phyloP scores from a whole-genome alignment of 2,888 invertebrate species.

The Hirtodrosophila cameraria region DNA sequence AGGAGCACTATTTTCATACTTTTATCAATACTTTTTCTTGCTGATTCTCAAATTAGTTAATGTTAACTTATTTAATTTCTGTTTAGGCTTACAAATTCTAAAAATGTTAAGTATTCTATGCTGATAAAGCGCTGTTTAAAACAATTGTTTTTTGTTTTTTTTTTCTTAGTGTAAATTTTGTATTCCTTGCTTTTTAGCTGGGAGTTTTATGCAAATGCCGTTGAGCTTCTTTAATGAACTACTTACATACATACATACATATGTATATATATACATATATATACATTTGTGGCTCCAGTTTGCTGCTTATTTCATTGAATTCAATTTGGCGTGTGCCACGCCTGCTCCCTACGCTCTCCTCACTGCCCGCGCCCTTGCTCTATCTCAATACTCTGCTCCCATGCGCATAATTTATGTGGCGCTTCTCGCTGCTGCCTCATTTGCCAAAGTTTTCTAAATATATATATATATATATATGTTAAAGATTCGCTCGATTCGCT shows the following conservation, averaged over 20 bases:
- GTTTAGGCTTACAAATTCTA: too few species aligned
- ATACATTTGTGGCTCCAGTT: slow-evolving; percentile 41
- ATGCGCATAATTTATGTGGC: slow-evolving; percentile 59
- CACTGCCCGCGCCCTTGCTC: not conserved
- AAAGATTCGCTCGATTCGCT: slow-evolving; percentile 43
- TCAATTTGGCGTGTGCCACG: slow-evolving; percentile 68
- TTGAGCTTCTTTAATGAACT: slow-evolving; percentile 69
- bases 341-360: slow-evolving; percentile 5
- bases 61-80: too few species aligned
- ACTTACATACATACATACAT: slow-evolving; percentile 22
- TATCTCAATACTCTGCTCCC: not conserved
- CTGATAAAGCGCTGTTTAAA: too few species aligned
- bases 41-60: too few species aligned
- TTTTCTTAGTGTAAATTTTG: too few species aligned
- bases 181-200: too few species aligned
- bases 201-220: slow-evolving; percentile 61
- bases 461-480: slow-evolving; percentile 14
- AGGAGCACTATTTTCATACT: too few species aligned
- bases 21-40: too few species aligned
- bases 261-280: too few species aligned
- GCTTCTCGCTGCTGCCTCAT: slow-evolving; percentile 52
- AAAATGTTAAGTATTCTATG: too few species aligned
- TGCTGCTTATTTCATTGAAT: slow-evolving; percentile 57
- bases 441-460: slow-evolving; percentile 62
- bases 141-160: slow-evolving; percentile 3